These are phyloP conservation scores for Drosophila robusta DNA, from an alignment of 2,888 invertebrate species.

Conservation along the genomic window DNA sequence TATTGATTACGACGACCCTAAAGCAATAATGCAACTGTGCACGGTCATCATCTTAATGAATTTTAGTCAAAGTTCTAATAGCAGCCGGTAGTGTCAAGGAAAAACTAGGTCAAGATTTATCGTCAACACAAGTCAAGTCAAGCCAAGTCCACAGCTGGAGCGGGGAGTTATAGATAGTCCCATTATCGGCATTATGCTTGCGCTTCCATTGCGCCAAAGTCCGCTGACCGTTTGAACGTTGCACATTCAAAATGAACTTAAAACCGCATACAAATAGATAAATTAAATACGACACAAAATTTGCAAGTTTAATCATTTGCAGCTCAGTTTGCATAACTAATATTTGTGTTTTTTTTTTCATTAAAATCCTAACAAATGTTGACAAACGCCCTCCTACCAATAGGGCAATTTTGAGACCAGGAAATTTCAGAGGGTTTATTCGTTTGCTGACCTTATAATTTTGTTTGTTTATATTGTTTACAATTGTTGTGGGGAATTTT, in stretches of 20 bases:
- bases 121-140: slow-evolving; percentile 68
- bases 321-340: slow-evolving; percentile 4
- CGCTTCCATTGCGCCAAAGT: slow-evolving; percentile 55
- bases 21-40: not conserved
- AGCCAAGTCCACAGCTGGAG: slow-evolving; percentile 17
- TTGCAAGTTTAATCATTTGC: not conserved
- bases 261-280: slow-evolving; percentile 61
- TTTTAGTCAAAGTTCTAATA: slow-evolving; percentile 42
- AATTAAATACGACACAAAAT: slow-evolving; percentile 42
- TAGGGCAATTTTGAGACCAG: too few species aligned
- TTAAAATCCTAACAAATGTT: not conserved
- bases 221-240: slow-evolving; percentile 57
- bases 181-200: slow-evolving; percentile 56
- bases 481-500: too few species aligned
- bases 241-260: slow-evolving; percentile 35
- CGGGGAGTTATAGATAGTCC: slow-evolving; percentile 6
- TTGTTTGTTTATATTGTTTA: not conserved
- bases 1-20: slow-evolving; percentile 1
- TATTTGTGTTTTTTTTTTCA: not conserved
- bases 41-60: slow-evolving; percentile 14
- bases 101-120: slow-evolving; percentile 65
- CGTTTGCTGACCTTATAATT: too few species aligned
- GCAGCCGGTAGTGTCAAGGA: not conserved
- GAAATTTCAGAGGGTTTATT: too few species aligned
- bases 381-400: not conserved